A percentile compares a stretch with the other conserved stretches of the same genome.
phyloP scores from a whole-genome alignment of 2,113 vertebrate genomes.

The Pangasianodon gigas region DNA sequence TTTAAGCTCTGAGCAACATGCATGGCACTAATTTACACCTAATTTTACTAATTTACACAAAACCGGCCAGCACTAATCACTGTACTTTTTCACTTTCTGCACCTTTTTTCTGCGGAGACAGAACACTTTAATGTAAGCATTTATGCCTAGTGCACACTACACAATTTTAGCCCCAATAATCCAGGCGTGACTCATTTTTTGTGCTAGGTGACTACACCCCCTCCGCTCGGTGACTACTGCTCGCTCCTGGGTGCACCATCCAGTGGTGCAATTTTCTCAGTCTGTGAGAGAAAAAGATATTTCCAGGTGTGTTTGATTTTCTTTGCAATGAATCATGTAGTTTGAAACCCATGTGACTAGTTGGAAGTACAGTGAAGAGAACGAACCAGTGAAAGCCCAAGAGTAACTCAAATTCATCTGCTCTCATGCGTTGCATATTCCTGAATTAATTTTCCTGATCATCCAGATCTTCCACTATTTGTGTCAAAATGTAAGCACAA shows the following conservation, averaged over 20 bases:
- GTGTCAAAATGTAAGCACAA: not conserved
- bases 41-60: not conserved
- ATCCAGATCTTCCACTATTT: not conserved
- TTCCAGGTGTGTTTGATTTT: not conserved
- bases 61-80: not conserved
- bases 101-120: no score
- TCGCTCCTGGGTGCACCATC: not conserved
- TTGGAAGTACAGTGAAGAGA: not conserved
- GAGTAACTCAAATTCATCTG: not conserved
- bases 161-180: not conserved
- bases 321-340: not conserved
- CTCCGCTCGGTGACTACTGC: not conserved
- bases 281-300: not conserved
- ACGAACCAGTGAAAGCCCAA: not conserved
- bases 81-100: not conserved
- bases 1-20: not conserved
- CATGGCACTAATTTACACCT: not conserved
- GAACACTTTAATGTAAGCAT: not conserved
- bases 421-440: not conserved
- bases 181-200: not conserved
- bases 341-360: not conserved
- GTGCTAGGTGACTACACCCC: not conserved
- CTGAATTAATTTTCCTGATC: not conserved
- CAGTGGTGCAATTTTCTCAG: not conserved
- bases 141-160: no score